Conservation (phyloP, 2,888 invertebrate genomes). For the Philopedon plagiatum region DNA sequence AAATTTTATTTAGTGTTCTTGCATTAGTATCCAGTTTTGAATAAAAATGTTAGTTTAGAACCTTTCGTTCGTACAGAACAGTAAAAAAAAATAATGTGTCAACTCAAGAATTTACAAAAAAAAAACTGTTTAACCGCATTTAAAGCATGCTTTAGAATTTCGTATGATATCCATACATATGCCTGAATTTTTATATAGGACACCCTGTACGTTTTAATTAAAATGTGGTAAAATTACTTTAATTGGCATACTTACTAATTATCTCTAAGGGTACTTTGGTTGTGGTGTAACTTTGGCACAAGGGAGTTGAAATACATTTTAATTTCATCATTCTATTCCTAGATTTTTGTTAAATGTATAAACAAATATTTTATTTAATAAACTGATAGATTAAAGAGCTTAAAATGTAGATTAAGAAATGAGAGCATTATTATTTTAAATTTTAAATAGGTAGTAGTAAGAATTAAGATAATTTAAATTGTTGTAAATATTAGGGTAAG, state of each 20-base stretch:
- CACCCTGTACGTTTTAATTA: not conserved
- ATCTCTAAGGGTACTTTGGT: slow-evolving; percentile 30
- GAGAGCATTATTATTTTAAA: slow-evolving; percentile 30
- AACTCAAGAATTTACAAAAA: too few relatives aligned
- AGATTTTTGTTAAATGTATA: slow-evolving; percentile 22
- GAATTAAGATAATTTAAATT: slow-evolving; percentile 38
- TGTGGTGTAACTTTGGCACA: slow-evolving; percentile 39
- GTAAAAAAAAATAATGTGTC: too few relatives aligned
- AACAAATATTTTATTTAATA: slow-evolving; percentile 29
- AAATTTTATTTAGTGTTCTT: not conserved
- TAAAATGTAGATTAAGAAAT: slow-evolving; percentile 30
- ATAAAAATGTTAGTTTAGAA: too few relatives aligned
- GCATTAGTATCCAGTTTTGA: too few relatives aligned
- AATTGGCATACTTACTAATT: slow-evolving; percentile 5
- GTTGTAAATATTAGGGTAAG: slow-evolving; percentile 46
- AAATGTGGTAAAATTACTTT: not conserved
- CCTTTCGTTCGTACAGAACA: too few relatives aligned
- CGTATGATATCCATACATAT: too few relatives aligned
- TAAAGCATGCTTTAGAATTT: too few relatives aligned
- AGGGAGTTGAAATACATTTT: slow-evolving; percentile 41
- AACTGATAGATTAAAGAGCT: slow-evolving; percentile 40
- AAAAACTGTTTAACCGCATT: too few relatives aligned
- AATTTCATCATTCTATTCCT: slow-evolving; percentile 17
- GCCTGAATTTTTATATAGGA: too few relatives aligned
- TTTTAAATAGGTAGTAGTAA: slow-evolving; percentile 44